Evolutionary conservation across 1,140 invertebrate species (phyloP), one percentile per base, ranked within the genome.

Genomic region (Drosophila neocordata): DNA sequence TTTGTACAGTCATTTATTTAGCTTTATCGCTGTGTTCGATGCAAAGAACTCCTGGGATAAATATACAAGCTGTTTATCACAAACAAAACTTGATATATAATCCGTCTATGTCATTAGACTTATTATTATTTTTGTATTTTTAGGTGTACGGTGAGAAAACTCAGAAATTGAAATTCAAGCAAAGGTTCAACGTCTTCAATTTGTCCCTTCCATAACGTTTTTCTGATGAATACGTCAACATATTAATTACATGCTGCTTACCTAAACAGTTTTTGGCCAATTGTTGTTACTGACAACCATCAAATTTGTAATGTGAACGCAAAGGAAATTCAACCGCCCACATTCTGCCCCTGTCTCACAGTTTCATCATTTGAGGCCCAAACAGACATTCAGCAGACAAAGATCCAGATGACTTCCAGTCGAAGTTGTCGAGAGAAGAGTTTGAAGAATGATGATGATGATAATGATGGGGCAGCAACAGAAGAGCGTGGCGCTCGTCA

Each of bases 161-260:
- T 22, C 34, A 48, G 8, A 59, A 31, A 74, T 59, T 64, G 71
- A 76, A 76, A 76, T 69, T 13, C 41, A 74, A 59, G 4, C 41
- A 3, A 48, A 20, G 3, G 27, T 7, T 48, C 2, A 4, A 38
- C n/a, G n/a, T 38, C 37, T 38, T 13, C 37, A 38, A 13, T n/a
- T n/a, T 38, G 12, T 12, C 44, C 72, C 62, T 24, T 24, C 41
- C 55, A 18, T 52, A 37, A 41, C 31, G 15, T 61, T 35, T 13
- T 18, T 13, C 20, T 8, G 20, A 27, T 31, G 20, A 56, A 22
- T 52, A 65, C 62, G 66, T 62, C 75, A 75, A 68, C 74, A 82
- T 83, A 83, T 83, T 83, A 83, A 83, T 83, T 83, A 83, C 75
- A 63, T 5, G 71, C 61, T 79, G 66, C 71, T 79, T 79, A 79